Base-by-base conservation (phyloP, 2,113 vertebrate species). In the Catharus fuscescens region DNA sequence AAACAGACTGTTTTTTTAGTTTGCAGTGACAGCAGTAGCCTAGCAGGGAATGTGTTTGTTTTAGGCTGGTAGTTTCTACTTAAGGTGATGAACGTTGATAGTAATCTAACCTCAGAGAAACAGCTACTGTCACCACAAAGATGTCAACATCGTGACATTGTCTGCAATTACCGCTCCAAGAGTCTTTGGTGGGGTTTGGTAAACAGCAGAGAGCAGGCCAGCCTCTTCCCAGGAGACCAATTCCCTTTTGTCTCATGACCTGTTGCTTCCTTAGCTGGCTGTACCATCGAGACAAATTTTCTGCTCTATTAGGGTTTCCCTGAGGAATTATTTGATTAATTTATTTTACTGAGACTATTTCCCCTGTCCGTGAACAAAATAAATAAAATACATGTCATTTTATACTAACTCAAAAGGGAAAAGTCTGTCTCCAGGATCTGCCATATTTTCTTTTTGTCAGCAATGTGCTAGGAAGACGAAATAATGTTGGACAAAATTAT, bases 1-100 rank as follows among this genome's bases (percentile, higher is more conserved):
- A 18, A 32, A 14, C 18, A 5, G 3, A 45, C 21, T 0, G 0
- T 70, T 84, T 61, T 62, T 50, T 44, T 54, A 24, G 16, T 48
- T 61, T 73, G 80, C 57, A 76, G 42, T 32, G 12, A 6, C 3
- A 2, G 18, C 11, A 24, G 32, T 38, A 80, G 62, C 4, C 5
- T 20, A 14, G 26, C 44, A 52, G 71, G 42, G 26, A 77, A 90
- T 12, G 23, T 36, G 12, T 66, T 74, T 62, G 44, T 2, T 71
- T 74, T 14, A 69, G 36, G 54, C 32, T 59, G 74, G 29, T 14
- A 32, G 8, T n/a, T 79, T 76, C 32, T 60, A 16, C n/a, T 50
- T 14, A 14, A 31, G 17, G 32, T 15, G 31, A 36, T 57, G 26
- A 10, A 26, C 2, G 18, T 32, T 28, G 61, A 59, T 18, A 70